These are phyloP conservation scores for Corythaixoides concolor DNA, from an alignment of 2,113 vertebrate genomes.

Conservation along the genomic window DNA sequence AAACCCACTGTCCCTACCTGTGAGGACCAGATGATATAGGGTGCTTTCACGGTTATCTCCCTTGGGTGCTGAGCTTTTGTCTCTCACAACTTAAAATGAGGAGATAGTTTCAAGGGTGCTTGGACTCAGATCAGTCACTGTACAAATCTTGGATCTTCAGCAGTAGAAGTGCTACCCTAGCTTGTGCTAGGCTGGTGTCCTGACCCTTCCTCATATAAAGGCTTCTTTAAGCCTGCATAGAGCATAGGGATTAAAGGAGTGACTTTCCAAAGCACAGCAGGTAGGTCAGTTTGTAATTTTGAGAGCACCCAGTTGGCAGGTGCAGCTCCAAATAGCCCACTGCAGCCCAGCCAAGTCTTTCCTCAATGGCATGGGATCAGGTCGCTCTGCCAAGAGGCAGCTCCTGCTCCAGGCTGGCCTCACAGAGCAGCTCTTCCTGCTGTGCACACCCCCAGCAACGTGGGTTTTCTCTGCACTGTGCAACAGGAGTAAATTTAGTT, in stretches of 20 bases:
- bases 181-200: not conserved
- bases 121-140: not conserved
- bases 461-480: not conserved
- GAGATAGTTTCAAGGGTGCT: not conserved
- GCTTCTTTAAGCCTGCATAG: not conserved
- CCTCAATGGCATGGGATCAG: not conserved
- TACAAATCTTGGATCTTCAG: not conserved
- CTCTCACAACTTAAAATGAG: not conserved
- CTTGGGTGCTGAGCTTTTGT: not conserved
- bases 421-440: not conserved
- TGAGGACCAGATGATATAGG: not conserved
- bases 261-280: not conserved
- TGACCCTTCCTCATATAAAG: not conserved
- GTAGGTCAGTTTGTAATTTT: not conserved
- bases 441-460: not conserved
- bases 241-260: not conserved
- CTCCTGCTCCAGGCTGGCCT: not conserved
- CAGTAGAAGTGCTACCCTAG: too few relatives aligned
- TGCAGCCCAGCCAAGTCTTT: not conserved
- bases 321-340: not conserved
- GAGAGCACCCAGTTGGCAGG: not conserved
- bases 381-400: not conserved
- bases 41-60: not conserved
- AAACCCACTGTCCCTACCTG: fast-evolving
- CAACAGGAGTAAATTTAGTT: not conserved